Conservation (phyloP, 2,797 vertebrate genomes). For the Philypnodon macrostomus region DNA sequence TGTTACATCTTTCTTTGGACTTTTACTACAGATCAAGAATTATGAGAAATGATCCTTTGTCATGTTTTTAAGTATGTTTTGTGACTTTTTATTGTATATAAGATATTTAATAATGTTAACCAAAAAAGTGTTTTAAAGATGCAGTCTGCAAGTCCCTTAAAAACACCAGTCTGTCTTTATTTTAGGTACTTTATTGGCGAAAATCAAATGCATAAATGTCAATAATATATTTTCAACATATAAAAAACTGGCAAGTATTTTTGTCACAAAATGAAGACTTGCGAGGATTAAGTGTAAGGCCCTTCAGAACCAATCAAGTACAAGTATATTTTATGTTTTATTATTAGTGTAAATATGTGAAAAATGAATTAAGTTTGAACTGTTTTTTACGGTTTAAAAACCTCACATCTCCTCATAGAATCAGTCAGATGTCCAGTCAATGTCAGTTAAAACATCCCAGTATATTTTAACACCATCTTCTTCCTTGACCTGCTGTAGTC, state of each 20-base stretch:
- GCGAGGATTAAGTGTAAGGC: conserved; percentile 39
- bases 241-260: conserved; percentile 56
- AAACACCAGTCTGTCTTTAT: conserved; percentile 59
- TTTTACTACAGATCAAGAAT: conserved; percentile 34
- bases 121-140: too few relatives aligned
- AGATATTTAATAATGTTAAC: conserved; percentile 67
- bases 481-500: conserved; percentile 12
- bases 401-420: conserved; percentile 30
- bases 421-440: conserved; percentile 46
- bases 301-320: conserved; percentile 40
- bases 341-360: conserved; percentile 19
- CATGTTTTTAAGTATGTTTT: conserved; percentile 47
- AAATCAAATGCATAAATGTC: conserved; percentile 49
- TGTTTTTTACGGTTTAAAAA: conserved; percentile 35
- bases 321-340: conserved; percentile 17
- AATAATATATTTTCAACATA: conserved; percentile 58
- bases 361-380: conserved; percentile 38
- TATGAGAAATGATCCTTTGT: conserved; percentile 53
- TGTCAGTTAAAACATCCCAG: conserved; percentile 22
- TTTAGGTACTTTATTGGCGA: conserved; percentile 57
- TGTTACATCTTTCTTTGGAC: conserved; percentile 32
- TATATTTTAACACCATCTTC: conserved; percentile 5
- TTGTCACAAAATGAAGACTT: conserved; percentile 59
- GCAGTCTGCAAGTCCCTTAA: neutral
- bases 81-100: conserved; percentile 67